These are phyloP conservation scores for Petrosia ficiformis DNA, from an alignment of 37 sponge, comb jelly and placozoan species.

Conservation along the genomic window DNA sequence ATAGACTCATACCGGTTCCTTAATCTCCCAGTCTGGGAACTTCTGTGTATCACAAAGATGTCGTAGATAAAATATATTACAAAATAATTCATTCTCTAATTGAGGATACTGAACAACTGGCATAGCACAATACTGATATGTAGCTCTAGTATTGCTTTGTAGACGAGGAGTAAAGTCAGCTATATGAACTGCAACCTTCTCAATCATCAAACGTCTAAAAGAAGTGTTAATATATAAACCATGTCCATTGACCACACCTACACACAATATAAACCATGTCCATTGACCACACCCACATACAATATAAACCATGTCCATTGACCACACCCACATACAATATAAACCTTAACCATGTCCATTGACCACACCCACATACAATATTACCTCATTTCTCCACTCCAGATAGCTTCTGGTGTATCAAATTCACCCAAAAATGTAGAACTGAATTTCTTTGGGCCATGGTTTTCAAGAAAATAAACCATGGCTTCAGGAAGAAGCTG, in stretches of 20 bases:
- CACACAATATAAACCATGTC: constrained; percentile 16
- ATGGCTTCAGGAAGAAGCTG: constrained; percentile 96
- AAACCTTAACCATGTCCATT: constrained; percentile 18
- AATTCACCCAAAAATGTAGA: constrained; percentile 98
- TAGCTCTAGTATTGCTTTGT: constrained; percentile 91
- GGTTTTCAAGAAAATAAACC: constrained; percentile 97
- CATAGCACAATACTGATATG: constrained; percentile 97
- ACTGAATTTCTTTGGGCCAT: constrained; percentile 96
- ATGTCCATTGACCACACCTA: background rate
- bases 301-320: constrained; percentile 18
- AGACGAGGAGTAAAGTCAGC: constrained; percentile 96
- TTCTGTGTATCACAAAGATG: constrained; percentile 84
- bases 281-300: background rate
- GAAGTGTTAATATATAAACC: background rate
- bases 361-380: background rate
- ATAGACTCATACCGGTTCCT: constrained; percentile 73
- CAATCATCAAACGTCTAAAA: constrained; percentile 86
- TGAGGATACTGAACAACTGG: constrained; percentile 88
- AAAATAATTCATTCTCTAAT: constrained; percentile 98
- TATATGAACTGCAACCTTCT: constrained; percentile 95
- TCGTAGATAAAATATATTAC: constrained; percentile 95
- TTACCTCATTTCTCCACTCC: constrained; percentile 96
- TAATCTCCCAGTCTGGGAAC: constrained; percentile 99
- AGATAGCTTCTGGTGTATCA: constrained; percentile 99
- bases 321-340: background rate